phyloP scores from a whole-genome alignment of 2,797 vertebrate species.

The Myotis myotis region DNA sequence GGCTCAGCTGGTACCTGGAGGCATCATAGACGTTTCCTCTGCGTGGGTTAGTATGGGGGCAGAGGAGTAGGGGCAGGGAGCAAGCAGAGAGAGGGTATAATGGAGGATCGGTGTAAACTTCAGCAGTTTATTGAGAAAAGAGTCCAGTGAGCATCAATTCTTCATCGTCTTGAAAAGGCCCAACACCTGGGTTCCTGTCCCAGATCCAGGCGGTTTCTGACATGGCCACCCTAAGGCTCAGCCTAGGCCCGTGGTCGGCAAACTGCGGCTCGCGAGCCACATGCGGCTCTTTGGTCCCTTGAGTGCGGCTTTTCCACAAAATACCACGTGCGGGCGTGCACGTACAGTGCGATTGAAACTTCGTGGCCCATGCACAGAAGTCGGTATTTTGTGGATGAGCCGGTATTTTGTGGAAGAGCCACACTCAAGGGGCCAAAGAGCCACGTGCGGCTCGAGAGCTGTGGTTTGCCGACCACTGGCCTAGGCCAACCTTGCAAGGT shows the following conservation, averaged over 20 bases:
- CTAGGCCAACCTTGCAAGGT: not conserved
- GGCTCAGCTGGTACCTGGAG: not conserved
- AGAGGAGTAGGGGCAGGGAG: not conserved
- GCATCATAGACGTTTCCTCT: not conserved
- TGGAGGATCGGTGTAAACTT: not conserved
- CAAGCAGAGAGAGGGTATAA: not conserved
- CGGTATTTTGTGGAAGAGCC: too few species aligned
- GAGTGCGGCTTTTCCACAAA: too few species aligned
- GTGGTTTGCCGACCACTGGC: too few species aligned
- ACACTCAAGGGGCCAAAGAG: too few species aligned
- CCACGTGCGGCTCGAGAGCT: too few species aligned
- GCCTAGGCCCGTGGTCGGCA: not conserved
- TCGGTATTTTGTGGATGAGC: too few species aligned
- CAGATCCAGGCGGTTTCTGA: not conserved
- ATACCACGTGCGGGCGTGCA: too few species aligned
- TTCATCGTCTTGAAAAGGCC: not conserved
- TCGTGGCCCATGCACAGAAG: too few species aligned
- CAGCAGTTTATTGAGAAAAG: not conserved
- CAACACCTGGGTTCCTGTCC: not conserved
- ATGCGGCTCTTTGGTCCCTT: too few species aligned
- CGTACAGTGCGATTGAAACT: too few species aligned
- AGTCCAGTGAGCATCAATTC: not conserved
- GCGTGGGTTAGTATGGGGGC: not conserved
- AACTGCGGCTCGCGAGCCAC: too few species aligned
- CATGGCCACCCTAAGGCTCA: not conserved